A percentile compares a stretch with the other conserved stretches of the same genome.
These are phyloP conservation scores for Pteruthius melanotis DNA, from an alignment of 2,113 vertebrate genomes.

Conservation along the genomic window DNA sequence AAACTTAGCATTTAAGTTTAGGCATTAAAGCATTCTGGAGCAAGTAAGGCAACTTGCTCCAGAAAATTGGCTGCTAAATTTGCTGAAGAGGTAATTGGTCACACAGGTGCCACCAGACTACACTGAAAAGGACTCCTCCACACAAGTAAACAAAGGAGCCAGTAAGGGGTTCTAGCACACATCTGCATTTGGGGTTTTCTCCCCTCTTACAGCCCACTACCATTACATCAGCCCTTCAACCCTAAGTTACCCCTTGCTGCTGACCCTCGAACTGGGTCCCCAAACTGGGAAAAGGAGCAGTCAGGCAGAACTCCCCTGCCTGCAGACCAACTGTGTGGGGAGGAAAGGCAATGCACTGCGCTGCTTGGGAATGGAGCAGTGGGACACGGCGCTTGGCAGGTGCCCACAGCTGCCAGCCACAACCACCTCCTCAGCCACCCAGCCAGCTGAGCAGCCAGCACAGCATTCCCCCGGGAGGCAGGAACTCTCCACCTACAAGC, in stretches of 20 bases:
- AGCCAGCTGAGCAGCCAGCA: not conserved
- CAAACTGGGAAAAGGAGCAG: not conserved
- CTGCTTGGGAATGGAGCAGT: fast-evolving
- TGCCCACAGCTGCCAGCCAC: fast-evolving
- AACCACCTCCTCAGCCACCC: not conserved
- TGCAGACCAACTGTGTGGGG: fast-evolving
- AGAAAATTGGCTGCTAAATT: not conserved
- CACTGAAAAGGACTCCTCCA: not conserved
- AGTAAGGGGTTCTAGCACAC: not conserved
- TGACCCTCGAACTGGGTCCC: not conserved
- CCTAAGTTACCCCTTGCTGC: not conserved
- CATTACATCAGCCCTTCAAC: not conserved
- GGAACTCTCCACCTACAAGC: too few relatives aligned
- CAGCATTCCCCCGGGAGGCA: not conserved
- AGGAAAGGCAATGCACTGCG: not conserved
- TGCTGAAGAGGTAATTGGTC: not conserved
- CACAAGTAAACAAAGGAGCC: not conserved
- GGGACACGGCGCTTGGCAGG: fast-evolving
- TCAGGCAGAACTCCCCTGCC: not conserved
- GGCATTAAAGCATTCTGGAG: too few relatives aligned
- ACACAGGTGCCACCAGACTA: not conserved
- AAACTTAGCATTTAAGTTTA: too few relatives aligned
- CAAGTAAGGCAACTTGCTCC: not conserved
- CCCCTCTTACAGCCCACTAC: not conserved
- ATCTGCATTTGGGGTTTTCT: not conserved